phyloP scores from a whole-genome alignment of 2,113 vertebrate species.

The Gulo gulo region DNA sequence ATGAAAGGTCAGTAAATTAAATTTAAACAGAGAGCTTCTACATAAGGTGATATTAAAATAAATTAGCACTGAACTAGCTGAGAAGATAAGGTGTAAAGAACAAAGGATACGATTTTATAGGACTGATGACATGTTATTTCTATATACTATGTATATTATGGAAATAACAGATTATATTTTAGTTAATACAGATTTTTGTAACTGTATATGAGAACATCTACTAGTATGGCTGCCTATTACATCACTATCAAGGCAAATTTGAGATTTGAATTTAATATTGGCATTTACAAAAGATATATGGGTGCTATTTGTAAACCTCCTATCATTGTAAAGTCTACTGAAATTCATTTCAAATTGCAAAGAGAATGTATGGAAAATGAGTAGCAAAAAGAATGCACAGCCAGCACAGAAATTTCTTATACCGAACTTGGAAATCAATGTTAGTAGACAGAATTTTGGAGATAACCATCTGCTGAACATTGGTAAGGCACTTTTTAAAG shows the following conservation, averaged over 20 bases:
- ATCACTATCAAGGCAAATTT: background rate
- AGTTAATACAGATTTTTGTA: background rate
- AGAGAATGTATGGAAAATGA: background rate
- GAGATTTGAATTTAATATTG: background rate
- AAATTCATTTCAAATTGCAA: background rate
- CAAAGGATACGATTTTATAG: background rate
- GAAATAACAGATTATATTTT: background rate
- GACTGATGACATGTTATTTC: background rate
- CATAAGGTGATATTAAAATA: background rate
- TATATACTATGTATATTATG: background rate
- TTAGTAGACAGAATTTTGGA: background rate
- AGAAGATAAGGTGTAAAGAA: background rate
- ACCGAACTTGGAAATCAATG: background rate
- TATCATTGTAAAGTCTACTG: background rate
- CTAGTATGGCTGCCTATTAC: background rate
- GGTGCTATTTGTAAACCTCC: background rate
- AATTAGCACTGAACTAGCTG: background rate
- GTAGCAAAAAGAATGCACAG: background rate
- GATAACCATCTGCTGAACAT: background rate
- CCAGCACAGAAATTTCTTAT: background rate
- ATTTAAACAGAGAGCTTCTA: background rate
- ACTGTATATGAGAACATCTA: background rate
- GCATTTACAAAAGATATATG: background rate
- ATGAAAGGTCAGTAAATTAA: background rate
- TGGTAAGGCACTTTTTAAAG: background rate